Evolutionary conservation across 2,888 invertebrate genomes (phyloP), one percentile per base, ranked within the genome.

Genomic region (Artemia sp.): DNA sequence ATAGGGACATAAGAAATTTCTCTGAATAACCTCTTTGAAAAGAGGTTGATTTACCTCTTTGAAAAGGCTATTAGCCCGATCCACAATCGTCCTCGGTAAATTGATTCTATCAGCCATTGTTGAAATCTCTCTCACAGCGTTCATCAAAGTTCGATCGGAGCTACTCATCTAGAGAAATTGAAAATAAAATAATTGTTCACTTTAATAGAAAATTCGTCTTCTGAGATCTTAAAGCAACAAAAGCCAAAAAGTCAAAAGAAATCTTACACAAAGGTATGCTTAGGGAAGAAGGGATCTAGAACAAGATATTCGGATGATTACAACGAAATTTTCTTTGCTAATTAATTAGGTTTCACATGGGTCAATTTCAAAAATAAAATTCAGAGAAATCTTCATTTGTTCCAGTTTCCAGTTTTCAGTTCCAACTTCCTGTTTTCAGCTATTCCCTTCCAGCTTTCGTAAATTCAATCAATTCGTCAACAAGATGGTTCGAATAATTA

Each of bases 41-140:
- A n/a, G n/a, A 19, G 10, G 64, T 10, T 58, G 8, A 9, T 58
- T 58, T 58, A 58, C 64, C 77, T 98, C 95, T 81, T 98, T 98
- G 78, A 98, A 98, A 70, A 97, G 83, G 78, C 90, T 90, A 77
- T 95, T 94, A 2, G 96, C 96, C 77, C 95, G 84, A 77, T 98
- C 98, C 12, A 94, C 90, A 76, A 99, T 97, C 58, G 94, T 95
- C 79, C 91, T 89, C 0, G 97, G 92, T 75, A 99, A 82, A 81
- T 97, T 96, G 72, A 98, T 94, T 70, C 97, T 84, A 79, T 98
- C 98, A 0, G 94, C 94, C 98, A 99, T 99, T 72, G 90, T 91
- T 75, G 87, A 90, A 68, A 99, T 98, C 82, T 98, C 96, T 78
- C 91, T 85, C 79, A 96, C 95, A 38, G 97, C 96, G 80, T 92